Base-by-base conservation (phyloP, 1,140 invertebrate species). In the Agrilus planipennis region DNA sequence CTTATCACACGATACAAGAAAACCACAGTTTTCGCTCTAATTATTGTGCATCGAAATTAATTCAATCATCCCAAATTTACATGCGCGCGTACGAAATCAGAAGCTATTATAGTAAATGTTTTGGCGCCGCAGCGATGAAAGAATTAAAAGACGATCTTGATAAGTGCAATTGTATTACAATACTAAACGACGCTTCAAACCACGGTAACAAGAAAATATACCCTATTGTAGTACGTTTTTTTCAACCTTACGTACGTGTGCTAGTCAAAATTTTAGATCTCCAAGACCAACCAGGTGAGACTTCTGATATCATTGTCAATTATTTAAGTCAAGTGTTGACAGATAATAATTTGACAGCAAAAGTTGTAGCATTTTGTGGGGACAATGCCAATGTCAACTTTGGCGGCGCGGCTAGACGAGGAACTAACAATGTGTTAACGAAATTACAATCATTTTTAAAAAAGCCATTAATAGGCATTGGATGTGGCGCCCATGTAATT, bases 1-100 rank as follows among this genome's bases (percentile, higher is more conserved):
- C 49, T 12, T 56, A 46, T 47, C 53, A 57, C 42, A 54, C 52
- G 10, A 22, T 56, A 19, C 45, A 54, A 51, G 44, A 55, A 41
- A 61, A 57, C 20, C 50, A 55, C 46, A 56, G 50, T 42, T 59
- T 55, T 48, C 47, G 51, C 15, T 52, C 47, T 19, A 55, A 54
- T 47, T 51, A 53, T 46, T 55, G 55, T 52, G 46, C 45, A 4
- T 54, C 50, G 21, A 53, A 50, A 32, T 48, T 52, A 41, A 52
- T 50, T 28, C 49, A 51, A 45, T 27, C 37, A 42, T 49, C 37
- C 45, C n/a, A 35, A 35, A 35, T 35, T 35, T 19, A 35, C 15
- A 35, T 35, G 34, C 20, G 34, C 34, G 5, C 34, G 34, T 7
- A 35, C 34, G 4, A 35, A 35, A 19, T 15, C 34, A 5, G 15